Evolutionary conservation across 2,888 invertebrate species (phyloP), one percentile per base, ranked within the genome.

Genomic region (Cryptus viduatorius): DNA sequence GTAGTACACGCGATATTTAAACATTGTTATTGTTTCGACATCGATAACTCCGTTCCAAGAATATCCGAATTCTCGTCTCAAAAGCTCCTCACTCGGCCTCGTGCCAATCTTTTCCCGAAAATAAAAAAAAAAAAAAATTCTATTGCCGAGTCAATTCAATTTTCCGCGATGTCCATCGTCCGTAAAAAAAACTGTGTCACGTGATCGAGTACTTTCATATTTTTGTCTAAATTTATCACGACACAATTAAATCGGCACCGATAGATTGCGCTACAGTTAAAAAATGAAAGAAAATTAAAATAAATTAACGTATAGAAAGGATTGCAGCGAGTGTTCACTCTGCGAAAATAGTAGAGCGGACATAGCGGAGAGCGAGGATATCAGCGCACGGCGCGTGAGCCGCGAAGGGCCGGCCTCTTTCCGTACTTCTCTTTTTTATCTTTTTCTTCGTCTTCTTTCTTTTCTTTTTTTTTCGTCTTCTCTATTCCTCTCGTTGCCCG

Each of bases 321-420:
- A 37, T 37, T 44, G 10, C 24, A 0, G 4, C n/a, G 44, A 44
- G 44, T 56, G 7, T 37, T 37, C 72, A 12, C n/a, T 59, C 77
- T 4, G 64, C 0, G 16, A 24, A 65, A 75, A 84, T 77, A 75
- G 46, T 64, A 79, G 61, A 68, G 85, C 86, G 79, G 81, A 69
- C 56, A 73, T 79, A 68, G 82, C 16, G 67, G 8, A 64, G 69
- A 67, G 76, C 77, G 42, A 65, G 46, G 37, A 37, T 37, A 68
- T 53, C 53, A 59, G 81, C 76, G 44, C 56, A 53, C 59, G 71
- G 76, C 79, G 82, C 88, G 86, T 83, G 87, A 85, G 84, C 78
- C 84, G 79, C 61, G 86, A 87, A 87, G 87, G 78, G 73, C 81
- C 81, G 48, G 81, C 84, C 83, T 64, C 79, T 76, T 80, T 73